A percentile compares a stretch with the other conserved stretches of the same genome.
phyloP scores from a whole-genome alignment of 2,113 vertebrate species.

The Coptodon bakossiorum region DNA sequence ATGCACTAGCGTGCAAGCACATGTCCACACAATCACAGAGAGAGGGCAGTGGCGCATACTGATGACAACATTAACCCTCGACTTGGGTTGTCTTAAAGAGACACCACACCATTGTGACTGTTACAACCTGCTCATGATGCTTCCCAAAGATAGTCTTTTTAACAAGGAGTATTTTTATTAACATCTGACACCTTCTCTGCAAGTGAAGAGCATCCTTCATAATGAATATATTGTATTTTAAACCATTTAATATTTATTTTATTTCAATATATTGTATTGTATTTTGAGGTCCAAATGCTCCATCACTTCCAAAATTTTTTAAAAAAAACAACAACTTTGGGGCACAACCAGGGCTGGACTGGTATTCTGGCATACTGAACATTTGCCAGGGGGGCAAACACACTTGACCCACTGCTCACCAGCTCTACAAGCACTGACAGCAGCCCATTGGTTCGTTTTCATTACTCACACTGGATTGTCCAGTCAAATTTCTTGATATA shows the following conservation, averaged over 20 bases:
- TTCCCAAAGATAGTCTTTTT: not conserved
- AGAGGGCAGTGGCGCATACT: no score
- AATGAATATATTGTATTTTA: not conserved
- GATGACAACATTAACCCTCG: no score
- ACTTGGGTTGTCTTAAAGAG: no score
- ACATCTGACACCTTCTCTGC: not conserved
- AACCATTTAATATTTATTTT: not conserved
- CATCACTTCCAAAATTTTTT: not conserved
- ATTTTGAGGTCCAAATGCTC: not conserved
- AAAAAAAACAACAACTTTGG: not conserved
- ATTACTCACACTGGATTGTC: not conserved
- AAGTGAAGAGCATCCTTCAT: not conserved
- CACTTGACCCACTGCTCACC: not conserved
- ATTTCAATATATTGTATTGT: not conserved
- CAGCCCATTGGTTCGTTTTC: not conserved
- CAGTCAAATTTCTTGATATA: not conserved
- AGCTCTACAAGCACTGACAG: not conserved
- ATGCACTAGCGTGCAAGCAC: no score
- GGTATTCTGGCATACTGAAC: not conserved
- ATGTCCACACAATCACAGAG: no score
- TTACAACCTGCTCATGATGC: not conserved
- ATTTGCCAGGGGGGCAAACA: not conserved
- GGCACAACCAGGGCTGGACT: fast-evolving
- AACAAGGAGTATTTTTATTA: not conserved
- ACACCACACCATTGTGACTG: no score